phyloP scores from a whole-genome alignment of 2,113 vertebrate species.

The Myrmophylax atrothorax region DNA sequence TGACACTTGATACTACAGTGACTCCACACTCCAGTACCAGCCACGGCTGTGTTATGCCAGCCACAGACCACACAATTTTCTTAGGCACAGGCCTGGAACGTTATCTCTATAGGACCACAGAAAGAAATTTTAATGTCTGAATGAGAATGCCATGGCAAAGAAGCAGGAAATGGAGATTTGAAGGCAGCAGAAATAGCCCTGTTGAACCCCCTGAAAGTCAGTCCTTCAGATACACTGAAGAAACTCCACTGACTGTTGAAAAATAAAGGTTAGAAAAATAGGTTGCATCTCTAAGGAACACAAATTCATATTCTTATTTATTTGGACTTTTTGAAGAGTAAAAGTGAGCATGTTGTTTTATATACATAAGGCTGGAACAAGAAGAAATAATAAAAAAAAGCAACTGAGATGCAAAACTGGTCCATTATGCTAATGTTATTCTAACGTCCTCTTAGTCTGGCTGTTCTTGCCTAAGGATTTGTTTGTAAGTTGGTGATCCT shows the following conservation, averaged over 20 bases:
- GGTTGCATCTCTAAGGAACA: neutral
- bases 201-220: neutral
- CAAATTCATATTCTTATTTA: neutral
- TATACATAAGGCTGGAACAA: neutral
- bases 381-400: neutral
- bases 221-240: neutral
- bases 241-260: neutral
- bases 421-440: neutral
- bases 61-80: neutral
- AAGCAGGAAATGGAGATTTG: neutral
- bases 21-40: rapidly evolving
- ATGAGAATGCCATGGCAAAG: neutral
- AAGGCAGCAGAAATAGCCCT: neutral
- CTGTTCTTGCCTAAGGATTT: neutral
- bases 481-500: neutral
- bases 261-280: neutral
- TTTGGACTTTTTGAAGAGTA: neutral
- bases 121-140: neutral
- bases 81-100: neutral
- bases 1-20: too few relatives aligned
- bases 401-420: neutral
- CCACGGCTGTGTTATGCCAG: neutral
- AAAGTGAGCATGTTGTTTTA: neutral
- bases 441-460: neutral
- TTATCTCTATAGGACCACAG: neutral